Evolutionary conservation across 2,888 invertebrate genomes (phyloP), one percentile per base, ranked within the genome.

Genomic region (Pheosia gnoma): DNA sequence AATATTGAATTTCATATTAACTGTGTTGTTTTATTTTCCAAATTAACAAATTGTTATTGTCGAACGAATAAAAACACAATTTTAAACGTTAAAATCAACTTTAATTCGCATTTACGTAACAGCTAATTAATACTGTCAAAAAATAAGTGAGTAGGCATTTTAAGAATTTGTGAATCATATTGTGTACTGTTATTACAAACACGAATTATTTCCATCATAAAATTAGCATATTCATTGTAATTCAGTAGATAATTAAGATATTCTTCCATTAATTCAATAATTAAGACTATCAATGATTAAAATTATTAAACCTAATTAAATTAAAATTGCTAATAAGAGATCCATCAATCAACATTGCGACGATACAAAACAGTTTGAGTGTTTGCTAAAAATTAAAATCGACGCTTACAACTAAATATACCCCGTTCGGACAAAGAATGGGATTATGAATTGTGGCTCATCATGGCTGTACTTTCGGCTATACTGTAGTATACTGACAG

Each of bases 1-100:
- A 93, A 93, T 93, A 93, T 93, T 93, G 93, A 93, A 92, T 93
- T 93, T 93, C 92, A 93, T 93, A 93, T 89, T 91, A 25, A 91
- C 58, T 55, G 66, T 8, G 72, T 87, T 73, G 89, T 92, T 90
- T 92, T 78, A 91, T 90, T 91, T 79, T 47, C 38, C 38, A 38
- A 11, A 38, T 10, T 11, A 2, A 10, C 37, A 51, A 43, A 57
- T 36, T 2, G 25, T 1, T 25, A 25, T 25, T 25, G 25, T 1
- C 25, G 25, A 25, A 25, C 25, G 25, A 36, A 47, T 45, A 25
- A 64, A 58, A 41, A 59, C 25, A 55, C 55, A 0, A 0, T 41
- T 4, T 25, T 9, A 61, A 61, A 69, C 59, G 61, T 67, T 60
- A 67, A 70, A 72, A 77, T 67, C 53, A 65, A 61, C 56, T 57